phyloP scores from a whole-genome alignment of 2,888 invertebrate genomes.

The Cenopis cana region DNA sequence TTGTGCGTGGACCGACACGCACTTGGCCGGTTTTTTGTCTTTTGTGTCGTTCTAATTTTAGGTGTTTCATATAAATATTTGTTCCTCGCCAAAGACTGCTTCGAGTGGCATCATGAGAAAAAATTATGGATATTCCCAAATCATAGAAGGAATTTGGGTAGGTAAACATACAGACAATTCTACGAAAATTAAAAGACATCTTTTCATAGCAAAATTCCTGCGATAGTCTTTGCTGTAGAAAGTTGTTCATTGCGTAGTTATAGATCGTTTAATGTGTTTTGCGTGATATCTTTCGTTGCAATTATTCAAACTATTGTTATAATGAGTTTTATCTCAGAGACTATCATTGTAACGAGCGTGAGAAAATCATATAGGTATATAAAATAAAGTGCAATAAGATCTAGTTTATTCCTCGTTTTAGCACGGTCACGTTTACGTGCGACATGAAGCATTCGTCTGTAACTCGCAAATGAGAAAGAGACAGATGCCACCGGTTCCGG shows the following conservation, averaged over 20 bases:
- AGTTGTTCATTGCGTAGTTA: neutral
- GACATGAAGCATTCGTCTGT: neutral
- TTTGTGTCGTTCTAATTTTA: no score
- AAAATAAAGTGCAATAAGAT: neutral
- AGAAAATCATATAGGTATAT: neutral
- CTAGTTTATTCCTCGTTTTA: neutral
- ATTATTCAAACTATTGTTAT: neutral
- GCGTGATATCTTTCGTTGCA: neutral
- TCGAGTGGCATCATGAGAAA: no score
- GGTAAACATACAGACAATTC: neutral
- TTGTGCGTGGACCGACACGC: no score
- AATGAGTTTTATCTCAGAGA: neutral
- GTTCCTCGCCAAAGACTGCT: no score
- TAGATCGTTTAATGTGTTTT: neutral
- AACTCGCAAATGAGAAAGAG: neutral
- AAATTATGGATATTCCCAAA: no score
- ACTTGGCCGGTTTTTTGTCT: no score
- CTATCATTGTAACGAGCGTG: slow-evolving; percentile 1
- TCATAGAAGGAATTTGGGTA: no score
- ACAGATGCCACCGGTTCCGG: neutral
- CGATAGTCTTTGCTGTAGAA: neutral
- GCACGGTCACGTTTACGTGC: neutral
- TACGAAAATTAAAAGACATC: neutral
- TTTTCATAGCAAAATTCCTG: no score
- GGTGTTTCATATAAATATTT: no score